Base-by-base conservation (phyloP, 2,113 vertebrate genomes). In the Alectura lathami region DNA sequence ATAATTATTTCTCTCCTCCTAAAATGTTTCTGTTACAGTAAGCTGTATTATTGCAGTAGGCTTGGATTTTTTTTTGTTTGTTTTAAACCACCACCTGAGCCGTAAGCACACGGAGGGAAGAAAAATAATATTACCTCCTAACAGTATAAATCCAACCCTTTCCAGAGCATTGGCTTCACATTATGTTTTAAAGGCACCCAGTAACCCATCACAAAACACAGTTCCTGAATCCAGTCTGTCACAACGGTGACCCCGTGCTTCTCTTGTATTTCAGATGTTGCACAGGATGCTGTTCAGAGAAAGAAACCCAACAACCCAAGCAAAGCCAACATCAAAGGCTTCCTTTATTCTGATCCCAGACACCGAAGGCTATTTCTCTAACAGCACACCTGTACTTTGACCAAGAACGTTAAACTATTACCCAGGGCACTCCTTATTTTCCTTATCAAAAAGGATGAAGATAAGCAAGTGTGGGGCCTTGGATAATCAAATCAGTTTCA, bases 361-460 rank as follows among this genome's bases (percentile, higher is more conserved):
- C 66, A 83, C 45, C 0, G 1, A 90, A 79, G 93, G 54, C 74
- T 81, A 67, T 85, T 91, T 87, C 50, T 91, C 32, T 43, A 93
- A 43, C 67, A 96, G 88, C 62, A 66, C 54, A 92, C 53, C 73
- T 95, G 96, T 92, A 97, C 95, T 95, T 97, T 96, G 91, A 86
- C 94, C 88, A 95, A 87, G 89, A 95, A 95, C 75, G 86, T 94
- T 96, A 95, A 96, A 93, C 89, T 89, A 81, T 60, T 89, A 92
- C 83, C 63, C 62, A 32, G 18, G 66, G 72, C 91, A 96, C 94
- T 93, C 94, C 91, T 92, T 95, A 66, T 60, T 96, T 80, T 83
- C 36, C 32, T 90, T 91, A 95, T 95, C 93, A 70, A 82, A 80
- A 92, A 74, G 42, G 59, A 53, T 91, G 50, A 91, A 91, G 90